A percentile compares a stretch with the other conserved stretches of the same genome.
Conservation (phyloP, 2,113 vertebrate genomes). For the Caretta caretta region DNA sequence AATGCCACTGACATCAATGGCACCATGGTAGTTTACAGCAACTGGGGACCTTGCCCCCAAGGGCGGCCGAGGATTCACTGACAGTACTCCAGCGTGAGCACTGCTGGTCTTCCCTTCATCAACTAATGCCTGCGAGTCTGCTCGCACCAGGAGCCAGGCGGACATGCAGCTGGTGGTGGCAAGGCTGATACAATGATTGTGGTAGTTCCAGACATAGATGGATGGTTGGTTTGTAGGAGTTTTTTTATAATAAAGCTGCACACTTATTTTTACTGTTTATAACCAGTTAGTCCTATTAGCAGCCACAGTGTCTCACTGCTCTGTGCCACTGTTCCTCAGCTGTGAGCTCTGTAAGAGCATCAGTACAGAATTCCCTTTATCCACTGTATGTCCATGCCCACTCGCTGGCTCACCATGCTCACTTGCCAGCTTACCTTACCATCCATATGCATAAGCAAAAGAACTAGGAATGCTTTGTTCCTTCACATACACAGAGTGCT, state of each 20-base stretch:
- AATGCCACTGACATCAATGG: background rate
- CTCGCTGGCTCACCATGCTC: background rate
- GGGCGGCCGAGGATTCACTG: too few species aligned
- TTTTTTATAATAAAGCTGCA: background rate
- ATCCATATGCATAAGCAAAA: background rate
- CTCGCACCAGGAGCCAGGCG: too few species aligned
- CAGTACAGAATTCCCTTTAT: background rate
- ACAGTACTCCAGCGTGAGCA: background rate
- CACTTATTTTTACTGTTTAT: background rate
- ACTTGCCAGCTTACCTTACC: background rate
- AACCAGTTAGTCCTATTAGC: background rate
- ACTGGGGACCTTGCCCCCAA: background rate
- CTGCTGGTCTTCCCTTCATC: background rate
- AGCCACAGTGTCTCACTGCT: background rate
- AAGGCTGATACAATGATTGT: background rate
- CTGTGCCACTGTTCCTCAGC: background rate
- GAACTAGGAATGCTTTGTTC: background rate
- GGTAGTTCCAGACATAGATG: background rate
- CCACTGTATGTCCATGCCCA: background rate
- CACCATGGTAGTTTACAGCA: background rate
- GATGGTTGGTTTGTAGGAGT: background rate
- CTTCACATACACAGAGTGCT: background rate
- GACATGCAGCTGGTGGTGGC: background rate
- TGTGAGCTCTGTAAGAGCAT: too few species aligned
- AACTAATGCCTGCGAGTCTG: background rate